These are phyloP conservation scores for Phaetusa simplex DNA, from an alignment of 2,113 vertebrate species.

Conservation along the genomic window DNA sequence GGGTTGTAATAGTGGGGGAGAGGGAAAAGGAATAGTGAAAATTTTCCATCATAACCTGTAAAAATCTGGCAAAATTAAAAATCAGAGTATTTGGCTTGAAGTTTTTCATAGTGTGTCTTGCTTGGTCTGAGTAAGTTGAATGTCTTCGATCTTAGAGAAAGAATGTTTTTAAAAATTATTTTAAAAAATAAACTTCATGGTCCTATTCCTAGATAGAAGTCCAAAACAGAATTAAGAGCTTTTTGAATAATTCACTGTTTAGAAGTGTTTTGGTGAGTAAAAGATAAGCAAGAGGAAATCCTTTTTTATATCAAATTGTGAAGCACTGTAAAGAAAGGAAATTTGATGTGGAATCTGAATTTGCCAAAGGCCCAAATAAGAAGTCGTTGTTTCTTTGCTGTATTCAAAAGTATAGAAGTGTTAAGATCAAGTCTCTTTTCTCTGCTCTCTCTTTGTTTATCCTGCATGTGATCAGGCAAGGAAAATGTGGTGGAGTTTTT, in stretches of 20 bases:
- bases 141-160: background rate
- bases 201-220: background rate
- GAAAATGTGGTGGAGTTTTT: background rate
- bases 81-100: background rate
- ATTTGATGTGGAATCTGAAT: background rate
- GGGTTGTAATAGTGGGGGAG: slow-evolving; percentile 34
- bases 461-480: background rate
- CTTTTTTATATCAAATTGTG: background rate
- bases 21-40: background rate
- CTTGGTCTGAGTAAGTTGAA: background rate
- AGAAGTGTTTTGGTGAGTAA: background rate
- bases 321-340: background rate
- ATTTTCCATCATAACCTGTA: background rate
- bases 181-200: background rate
- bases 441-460: background rate
- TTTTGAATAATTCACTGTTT: background rate
- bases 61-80: background rate
- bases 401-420: background rate
- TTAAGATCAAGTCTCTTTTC: background rate
- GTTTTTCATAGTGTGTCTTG: background rate
- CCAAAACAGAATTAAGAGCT: background rate
- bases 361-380: background rate
- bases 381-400: background rate
- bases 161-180: background rate
- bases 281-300: background rate